Base-by-base conservation (phyloP, 2,888 invertebrate genomes). In the Acanthosepion lycidas region DNA sequence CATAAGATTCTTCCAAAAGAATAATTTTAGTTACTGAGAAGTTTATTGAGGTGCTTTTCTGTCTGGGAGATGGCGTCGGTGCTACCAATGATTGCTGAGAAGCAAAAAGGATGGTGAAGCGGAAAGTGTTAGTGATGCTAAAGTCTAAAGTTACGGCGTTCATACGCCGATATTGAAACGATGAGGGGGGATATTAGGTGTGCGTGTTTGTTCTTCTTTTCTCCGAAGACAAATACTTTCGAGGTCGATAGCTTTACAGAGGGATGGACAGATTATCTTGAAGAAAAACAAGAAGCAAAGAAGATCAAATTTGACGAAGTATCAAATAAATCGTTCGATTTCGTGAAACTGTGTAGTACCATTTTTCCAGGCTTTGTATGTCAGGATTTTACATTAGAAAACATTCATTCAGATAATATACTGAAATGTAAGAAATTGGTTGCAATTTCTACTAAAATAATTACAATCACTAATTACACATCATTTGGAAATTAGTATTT, bases 1-100 rank as follows among this genome's bases (percentile, higher is more conserved):
- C 12, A 4, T 5, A 9, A 12, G 78, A 78, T 78, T n/a, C 78
- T 78, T 78, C 78, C 78, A 78, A 33, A 78, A 78, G 78, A 78
- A 78, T 78, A 78, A 78, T 78, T 78, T n/a, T 33, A 8, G 78
- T n/a, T 78, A 12, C n/a, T 12, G n/a, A 33, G n/a, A 78, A n/a
- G 20, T 26, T 23, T 64, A 64, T 64, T 64, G 64, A 26, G 26
- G 26, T 64, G 64, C 28, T 64, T n/a, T 23, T 15, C 78, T n/a
- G 78, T 78, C 78, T 78, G n/a, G 78, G 33, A 78, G 78, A 78
- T 78, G 78, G 78, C n/a, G n/a, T n/a, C 78, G n/a, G 78, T 78
- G 6, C 78, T 33, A n/a, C 78, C 78, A n/a, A 78, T 78, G n/a
- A 59, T 23, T 6, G 23, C 59, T 23, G 59, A 23, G 59, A 59